These are phyloP conservation scores for Thomomys bottae DNA, from an alignment of 2,113 vertebrate species.

Conservation along the genomic window DNA sequence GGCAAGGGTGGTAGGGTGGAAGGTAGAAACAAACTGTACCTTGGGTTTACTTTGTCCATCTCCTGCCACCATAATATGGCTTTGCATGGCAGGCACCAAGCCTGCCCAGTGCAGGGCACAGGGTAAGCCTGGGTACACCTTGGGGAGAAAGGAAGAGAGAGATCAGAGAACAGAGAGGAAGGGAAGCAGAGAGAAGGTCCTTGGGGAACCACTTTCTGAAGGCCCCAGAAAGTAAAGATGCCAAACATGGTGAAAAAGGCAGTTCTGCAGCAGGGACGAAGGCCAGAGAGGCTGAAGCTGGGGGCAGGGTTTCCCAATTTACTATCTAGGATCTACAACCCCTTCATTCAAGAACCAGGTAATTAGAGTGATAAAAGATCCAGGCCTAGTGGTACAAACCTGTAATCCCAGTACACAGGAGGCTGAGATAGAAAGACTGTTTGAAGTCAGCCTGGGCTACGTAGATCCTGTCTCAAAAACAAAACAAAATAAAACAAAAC, in stretches of 20 bases:
- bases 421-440: neutral
- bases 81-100: slow-evolving; percentile 15
- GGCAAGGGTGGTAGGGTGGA: no score
- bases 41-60: neutral
- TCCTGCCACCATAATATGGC: neutral
- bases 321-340: slow-evolving; percentile 77
- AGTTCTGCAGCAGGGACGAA: neutral
- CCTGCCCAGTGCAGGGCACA: neutral
- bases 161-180: neutral
- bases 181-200: neutral
- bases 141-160: no score
- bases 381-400: neutral
- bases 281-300: neutral
- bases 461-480: neutral
- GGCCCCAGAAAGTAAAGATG: neutral
- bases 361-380: no score
- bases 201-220: slow-evolving; percentile 9
- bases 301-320: neutral
- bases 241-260: neutral
- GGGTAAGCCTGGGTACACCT: neutral
- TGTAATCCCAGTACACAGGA: neutral
- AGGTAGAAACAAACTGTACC: neutral
- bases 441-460: neutral
- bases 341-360: slow-evolving; percentile 83
- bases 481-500: no score